Percentiles rank a stretch among this genome's conserved stretches.
Evolutionary conservation across 2,888 invertebrate species (phyloP).

Genomic region (Diarsia rubi): DNA sequence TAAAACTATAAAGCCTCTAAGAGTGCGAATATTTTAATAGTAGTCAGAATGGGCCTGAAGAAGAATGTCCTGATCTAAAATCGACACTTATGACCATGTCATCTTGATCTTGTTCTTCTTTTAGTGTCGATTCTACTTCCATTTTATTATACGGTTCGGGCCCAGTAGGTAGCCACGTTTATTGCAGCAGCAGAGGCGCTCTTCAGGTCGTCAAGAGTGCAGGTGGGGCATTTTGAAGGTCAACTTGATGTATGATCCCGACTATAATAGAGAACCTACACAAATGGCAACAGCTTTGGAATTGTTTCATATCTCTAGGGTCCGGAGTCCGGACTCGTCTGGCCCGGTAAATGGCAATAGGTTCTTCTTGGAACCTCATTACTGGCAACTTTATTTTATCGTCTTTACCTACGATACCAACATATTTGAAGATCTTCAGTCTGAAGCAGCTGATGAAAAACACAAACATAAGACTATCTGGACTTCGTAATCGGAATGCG

Average conservation of each 20-base stretch:
- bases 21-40: neutral
- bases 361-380: too few species aligned
- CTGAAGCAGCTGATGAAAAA: neutral
- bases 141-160: too few species aligned
- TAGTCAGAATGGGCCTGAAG: neutral
- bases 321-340: too few species aligned
- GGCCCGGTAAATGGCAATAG: neutral
- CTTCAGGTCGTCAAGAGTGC: too few species aligned
- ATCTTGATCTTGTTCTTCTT: too few species aligned
- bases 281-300: neutral
- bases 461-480: neutral
- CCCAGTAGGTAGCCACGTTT: too few species aligned
- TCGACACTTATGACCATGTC: neutral
- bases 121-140: too few species aligned
- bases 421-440: neutral
- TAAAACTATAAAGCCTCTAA: constrained; percentile 71
- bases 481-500: constrained; percentile 14
- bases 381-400: neutral
- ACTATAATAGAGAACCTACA: neutral
- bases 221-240: too few species aligned
- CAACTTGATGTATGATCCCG: too few species aligned
- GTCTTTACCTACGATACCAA: neutral
- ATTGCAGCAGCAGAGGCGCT: too few species aligned
- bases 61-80: neutral
- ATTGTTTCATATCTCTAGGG: neutral